Conservation (phyloP, 2,888 invertebrate genomes). For the Drosophila borealis region DNA sequence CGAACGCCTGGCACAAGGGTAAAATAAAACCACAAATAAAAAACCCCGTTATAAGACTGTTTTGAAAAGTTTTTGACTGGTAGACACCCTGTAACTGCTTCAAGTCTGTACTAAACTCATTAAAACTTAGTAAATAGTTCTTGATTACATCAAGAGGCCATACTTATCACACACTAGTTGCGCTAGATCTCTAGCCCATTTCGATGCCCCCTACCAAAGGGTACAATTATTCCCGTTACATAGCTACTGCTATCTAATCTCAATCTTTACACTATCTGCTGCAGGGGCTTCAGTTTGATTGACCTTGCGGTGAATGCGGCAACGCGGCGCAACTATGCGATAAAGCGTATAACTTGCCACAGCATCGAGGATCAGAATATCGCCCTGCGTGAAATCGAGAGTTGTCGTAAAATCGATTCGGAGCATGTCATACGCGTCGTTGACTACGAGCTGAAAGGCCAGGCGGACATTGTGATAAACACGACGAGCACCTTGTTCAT, state of each 20-base stretch:
- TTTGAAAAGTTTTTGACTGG: background rate
- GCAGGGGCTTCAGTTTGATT: slow-evolving; percentile 92
- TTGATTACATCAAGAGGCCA: background rate
- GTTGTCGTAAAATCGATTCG: slow-evolving; percentile 89
- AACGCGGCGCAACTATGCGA: slow-evolving; percentile 89
- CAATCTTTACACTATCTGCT: slow-evolving; percentile 17
- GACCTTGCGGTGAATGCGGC: slow-evolving; percentile 90
- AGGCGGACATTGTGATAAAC: slow-evolving; percentile 89
- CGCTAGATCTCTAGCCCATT: background rate
- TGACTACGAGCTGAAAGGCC: slow-evolving; percentile 88
- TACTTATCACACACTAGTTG: background rate
- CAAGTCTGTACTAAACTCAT: background rate
- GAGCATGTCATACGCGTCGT: slow-evolving; percentile 90
- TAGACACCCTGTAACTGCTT: background rate
- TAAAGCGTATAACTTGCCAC: slow-evolving; percentile 93
- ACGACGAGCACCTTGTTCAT: slow-evolving; percentile 90
- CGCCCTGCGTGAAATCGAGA: slow-evolving; percentile 90
- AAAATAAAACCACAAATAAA: slow-evolving; percentile 39
- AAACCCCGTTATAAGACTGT: background rate
- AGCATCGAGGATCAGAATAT: slow-evolving; percentile 90
- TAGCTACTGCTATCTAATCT: slow-evolving; percentile 44
- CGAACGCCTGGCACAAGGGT: slow-evolving; percentile 92
- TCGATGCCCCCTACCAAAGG: background rate
- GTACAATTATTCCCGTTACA: background rate
- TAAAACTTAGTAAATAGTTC: background rate